phyloP scores from a whole-genome alignment of 2,797 vertebrate species.

The Crossoptilon crossoptilon region DNA sequence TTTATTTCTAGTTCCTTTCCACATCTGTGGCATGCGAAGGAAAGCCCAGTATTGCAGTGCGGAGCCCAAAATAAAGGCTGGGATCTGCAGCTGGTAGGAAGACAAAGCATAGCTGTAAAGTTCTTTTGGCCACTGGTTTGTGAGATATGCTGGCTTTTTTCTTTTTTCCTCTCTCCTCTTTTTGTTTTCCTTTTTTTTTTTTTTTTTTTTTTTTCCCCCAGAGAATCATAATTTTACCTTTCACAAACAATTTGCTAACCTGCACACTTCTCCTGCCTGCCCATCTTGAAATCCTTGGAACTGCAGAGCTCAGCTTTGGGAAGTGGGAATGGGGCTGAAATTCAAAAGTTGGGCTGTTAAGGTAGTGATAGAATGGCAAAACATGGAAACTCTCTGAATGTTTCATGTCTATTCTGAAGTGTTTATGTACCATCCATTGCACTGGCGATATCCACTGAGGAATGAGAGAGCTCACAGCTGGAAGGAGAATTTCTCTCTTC shows the following conservation, averaged over 20 bases:
- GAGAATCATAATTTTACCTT: slow-evolving; percentile 73
- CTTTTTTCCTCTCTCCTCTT: slow-evolving; percentile 14
- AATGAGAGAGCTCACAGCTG: slow-evolving; percentile 6
- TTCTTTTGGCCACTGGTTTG: slow-evolving; percentile 64
- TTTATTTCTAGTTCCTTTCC: background rate
- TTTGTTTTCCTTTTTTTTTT: background rate
- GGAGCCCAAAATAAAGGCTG: slow-evolving; percentile 46
- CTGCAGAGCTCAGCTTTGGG: slow-evolving; percentile 3
- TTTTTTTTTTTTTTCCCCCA: background rate
- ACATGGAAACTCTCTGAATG: background rate
- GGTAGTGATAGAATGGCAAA: background rate
- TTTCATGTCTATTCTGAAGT: slow-evolving; percentile 1
- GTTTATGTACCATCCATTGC: background rate
- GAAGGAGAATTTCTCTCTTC: slow-evolving; percentile 4
- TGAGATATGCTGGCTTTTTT: slow-evolving; percentile 52
- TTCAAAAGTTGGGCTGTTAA: background rate
- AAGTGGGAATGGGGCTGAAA: background rate
- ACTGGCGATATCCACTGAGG: background rate
- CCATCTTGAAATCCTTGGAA: slow-evolving; percentile 46
- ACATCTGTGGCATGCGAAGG: slow-evolving; percentile 39
- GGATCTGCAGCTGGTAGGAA: slow-evolving; percentile 32
- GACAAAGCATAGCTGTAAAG: slow-evolving; percentile 43
- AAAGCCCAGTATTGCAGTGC: slow-evolving; percentile 50
- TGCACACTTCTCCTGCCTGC: slow-evolving; percentile 27
- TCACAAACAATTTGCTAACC: slow-evolving; percentile 67